A percentile compares a stretch with the other conserved stretches of the same genome.
Conservation (phyloP, 2,888 invertebrate species). For the Meghimatium bilineatum region DNA sequence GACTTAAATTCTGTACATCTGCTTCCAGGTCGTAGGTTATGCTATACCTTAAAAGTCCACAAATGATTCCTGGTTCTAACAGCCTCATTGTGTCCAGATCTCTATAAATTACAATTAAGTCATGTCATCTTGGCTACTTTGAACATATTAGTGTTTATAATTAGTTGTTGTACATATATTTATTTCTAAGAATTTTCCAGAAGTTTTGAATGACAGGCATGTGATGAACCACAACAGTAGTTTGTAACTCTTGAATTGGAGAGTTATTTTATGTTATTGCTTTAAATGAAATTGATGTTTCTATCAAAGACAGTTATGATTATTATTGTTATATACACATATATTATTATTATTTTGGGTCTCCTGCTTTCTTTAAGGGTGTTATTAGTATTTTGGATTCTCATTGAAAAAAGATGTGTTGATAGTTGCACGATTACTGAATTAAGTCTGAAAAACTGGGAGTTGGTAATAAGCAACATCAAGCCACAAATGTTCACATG, state of each 20-base stretch:
- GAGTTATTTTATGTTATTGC: not conserved
- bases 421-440: not conserved
- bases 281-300: not conserved
- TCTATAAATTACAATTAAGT: too few relatives aligned
- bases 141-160: not conserved
- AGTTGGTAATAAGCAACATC: not conserved
- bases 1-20: too few relatives aligned
- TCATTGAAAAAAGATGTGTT: not conserved
- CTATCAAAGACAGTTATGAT: not conserved
- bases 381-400: not conserved
- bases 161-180: constrained; percentile 26
- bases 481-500: not conserved
- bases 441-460: not conserved
- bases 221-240: not conserved
- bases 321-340: not conserved
- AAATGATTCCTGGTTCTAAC: too few relatives aligned
- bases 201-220: not conserved
- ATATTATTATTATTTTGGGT: too few relatives aligned
- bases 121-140: too few relatives aligned
- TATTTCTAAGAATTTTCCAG: not conserved
- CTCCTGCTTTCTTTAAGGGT: constrained; percentile 1
- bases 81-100: too few relatives aligned
- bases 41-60: too few relatives aligned
- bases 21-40: too few relatives aligned
- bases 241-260: not conserved